These are phyloP conservation scores for Conus ventricosus DNA, from an alignment of 1,140 invertebrate genomes.

Conservation along the genomic window DNA sequence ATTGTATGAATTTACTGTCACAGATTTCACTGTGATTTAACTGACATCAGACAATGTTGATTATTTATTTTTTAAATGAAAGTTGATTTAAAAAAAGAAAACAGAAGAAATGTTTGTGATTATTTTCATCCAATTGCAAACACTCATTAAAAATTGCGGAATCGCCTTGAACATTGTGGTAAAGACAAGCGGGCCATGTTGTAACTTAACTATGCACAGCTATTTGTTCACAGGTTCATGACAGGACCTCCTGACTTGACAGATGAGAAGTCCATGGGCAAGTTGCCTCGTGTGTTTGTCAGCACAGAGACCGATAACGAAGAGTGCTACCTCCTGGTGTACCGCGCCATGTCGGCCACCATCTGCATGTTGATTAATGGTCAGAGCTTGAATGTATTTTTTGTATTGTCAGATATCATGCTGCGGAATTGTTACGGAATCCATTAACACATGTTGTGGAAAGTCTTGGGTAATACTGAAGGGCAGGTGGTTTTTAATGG, in stretches of 20 bases:
- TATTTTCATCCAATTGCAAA: too few relatives aligned
- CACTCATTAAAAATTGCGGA: neutral
- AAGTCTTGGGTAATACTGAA: too few relatives aligned
- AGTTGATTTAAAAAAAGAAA: too few relatives aligned
- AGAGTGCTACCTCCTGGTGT: conserved; percentile 85
- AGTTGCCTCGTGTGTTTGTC: conserved; percentile 84
- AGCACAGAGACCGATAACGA: conserved; percentile 78
- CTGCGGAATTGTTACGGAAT: neutral
- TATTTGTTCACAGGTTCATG: conserved; percentile 78
- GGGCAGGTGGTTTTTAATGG: too few relatives aligned
- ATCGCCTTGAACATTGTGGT: too few relatives aligned
- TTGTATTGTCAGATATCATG: neutral
- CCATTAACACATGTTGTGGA: neutral
- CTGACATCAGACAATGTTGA: too few relatives aligned
- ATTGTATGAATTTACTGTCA: too few relatives aligned
- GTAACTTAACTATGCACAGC: neutral
- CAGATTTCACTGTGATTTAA: too few relatives aligned
- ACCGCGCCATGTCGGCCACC: conserved; percentile 86
- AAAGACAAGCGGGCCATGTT: neutral
- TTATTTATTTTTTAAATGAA: too few relatives aligned
- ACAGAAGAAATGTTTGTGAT: too few relatives aligned
- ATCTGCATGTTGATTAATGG: conserved; percentile 81
- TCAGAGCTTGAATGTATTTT: conserved; percentile 43
- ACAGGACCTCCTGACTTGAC: conserved; percentile 83
- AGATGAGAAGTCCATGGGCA: conserved; percentile 79